phyloP scores from a whole-genome alignment of 2,113 vertebrate genomes.

The Varanus komodoensis region DNA sequence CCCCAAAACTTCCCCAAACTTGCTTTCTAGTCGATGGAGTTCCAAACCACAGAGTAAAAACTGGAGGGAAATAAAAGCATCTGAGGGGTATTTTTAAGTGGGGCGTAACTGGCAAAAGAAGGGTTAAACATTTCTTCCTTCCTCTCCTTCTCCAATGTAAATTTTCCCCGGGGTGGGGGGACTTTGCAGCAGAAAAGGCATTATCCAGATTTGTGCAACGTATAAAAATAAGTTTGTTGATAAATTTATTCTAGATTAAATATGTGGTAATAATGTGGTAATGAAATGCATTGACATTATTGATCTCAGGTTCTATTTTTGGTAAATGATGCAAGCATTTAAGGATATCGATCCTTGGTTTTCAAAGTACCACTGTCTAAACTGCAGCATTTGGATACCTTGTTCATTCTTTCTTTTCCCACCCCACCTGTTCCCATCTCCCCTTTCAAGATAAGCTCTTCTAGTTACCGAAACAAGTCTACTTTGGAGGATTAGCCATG shows the following conservation, averaged over 20 bases:
- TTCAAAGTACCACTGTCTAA: neutral
- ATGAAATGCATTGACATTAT: neutral
- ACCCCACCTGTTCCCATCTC: neutral
- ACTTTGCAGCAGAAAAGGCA: neutral
- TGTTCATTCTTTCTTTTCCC: neutral
- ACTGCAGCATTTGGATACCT: neutral
- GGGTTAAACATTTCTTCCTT: neutral
- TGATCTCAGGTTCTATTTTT: neutral
- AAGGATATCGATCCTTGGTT: neutral
- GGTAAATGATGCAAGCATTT: neutral
- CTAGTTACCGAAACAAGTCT: conserved; percentile 24
- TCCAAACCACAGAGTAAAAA: neutral
- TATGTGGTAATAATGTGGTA: neutral
- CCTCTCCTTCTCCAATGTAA: neutral
- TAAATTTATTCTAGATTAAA: neutral
- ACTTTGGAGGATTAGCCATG: conserved; percentile 2
- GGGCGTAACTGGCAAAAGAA: too few relatives aligned
- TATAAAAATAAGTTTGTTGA: neutral
- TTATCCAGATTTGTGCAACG: neutral
- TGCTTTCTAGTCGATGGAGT: neutral
- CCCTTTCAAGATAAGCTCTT: conserved; percentile 12
- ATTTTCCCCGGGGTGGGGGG: neutral
- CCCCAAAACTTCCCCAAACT: neutral
- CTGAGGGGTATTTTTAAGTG: neutral
- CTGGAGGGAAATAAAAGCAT: neutral